A percentile compares a stretch with the other conserved stretches of the same genome.
Evolutionary conservation across 2,797 vertebrate species (phyloP).

Genomic region (Sebastolobus alascanus): DNA sequence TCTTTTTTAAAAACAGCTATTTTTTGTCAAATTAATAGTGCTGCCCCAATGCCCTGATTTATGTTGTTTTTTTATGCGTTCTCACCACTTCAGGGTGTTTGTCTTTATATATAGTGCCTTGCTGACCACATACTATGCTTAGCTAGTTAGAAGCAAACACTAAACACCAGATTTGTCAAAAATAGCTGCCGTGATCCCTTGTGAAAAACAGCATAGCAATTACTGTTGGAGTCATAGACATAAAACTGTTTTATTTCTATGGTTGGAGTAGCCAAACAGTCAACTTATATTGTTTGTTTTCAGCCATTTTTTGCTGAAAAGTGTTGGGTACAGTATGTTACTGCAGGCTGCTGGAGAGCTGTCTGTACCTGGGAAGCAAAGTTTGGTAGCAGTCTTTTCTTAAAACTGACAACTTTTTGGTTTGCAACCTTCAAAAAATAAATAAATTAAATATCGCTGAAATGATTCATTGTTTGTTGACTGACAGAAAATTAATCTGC

Average conservation of each 20-base stretch:
- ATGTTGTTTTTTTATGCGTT: not conserved
- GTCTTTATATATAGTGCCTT: not conserved
- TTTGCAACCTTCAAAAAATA: not conserved
- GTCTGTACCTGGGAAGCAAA: no score
- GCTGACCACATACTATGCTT: not conserved
- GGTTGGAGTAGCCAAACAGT: not conserved
- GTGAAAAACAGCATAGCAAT: not conserved
- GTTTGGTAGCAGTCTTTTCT: no score
- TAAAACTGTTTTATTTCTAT: no score
- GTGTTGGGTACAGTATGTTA: not conserved
- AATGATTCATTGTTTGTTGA: not conserved
- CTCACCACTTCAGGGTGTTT: no score
- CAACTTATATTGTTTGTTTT: not conserved
- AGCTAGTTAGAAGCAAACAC: not conserved
- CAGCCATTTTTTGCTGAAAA: not conserved
- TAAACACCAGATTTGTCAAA: not conserved
- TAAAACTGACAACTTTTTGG: no score
- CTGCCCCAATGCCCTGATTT: not conserved
- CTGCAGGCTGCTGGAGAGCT: not conserved
- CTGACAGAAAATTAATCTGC: not conserved
- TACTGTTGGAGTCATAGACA: not conserved
- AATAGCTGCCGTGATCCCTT: not conserved
- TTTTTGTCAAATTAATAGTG: conserved; percentile 12
- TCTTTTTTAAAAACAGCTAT: not conserved
- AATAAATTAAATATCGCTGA: not conserved